Conservation (phyloP, 2,888 invertebrate species). For the Brachylomia viminalis region DNA sequence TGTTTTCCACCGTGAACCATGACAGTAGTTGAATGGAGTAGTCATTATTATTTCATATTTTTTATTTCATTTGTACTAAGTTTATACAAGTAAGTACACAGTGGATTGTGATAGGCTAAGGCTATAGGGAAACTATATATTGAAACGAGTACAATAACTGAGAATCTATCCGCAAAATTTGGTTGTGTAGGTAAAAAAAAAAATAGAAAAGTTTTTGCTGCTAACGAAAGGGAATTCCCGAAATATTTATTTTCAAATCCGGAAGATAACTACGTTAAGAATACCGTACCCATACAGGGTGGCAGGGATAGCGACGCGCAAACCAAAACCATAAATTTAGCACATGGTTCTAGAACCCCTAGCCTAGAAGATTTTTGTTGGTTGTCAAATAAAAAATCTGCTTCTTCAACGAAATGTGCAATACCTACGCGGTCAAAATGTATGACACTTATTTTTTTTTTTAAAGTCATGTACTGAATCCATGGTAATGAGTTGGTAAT, state of each 20-base stretch:
- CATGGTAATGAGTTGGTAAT: too few relatives aligned
- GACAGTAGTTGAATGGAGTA: constrained; percentile 72
- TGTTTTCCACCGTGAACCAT: constrained; percentile 76
- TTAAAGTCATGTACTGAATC: too few relatives aligned
- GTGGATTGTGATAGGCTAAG: too few relatives aligned
- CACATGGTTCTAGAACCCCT: too few relatives aligned
- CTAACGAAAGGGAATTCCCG: neutral
- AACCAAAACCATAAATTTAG: too few relatives aligned
- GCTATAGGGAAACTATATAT: too few relatives aligned
- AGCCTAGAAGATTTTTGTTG: too few relatives aligned
- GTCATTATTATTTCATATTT: constrained; percentile 3
- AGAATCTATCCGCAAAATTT: neutral
- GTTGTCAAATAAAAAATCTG: too few relatives aligned
- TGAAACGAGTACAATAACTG: neutral
- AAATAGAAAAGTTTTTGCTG: neutral
- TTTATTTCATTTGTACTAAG: neutral
- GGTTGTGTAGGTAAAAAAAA: neutral
- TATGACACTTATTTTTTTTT: too few relatives aligned
- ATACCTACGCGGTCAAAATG: too few relatives aligned
- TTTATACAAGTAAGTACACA: neutral
- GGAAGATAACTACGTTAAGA: neutral
- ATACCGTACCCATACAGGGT: neutral
- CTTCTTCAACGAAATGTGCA: too few relatives aligned
- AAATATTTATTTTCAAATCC: neutral
- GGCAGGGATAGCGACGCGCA: too few relatives aligned